Base-by-base conservation (phyloP, 2,113 vertebrate species). In the Penelope pileata region DNA sequence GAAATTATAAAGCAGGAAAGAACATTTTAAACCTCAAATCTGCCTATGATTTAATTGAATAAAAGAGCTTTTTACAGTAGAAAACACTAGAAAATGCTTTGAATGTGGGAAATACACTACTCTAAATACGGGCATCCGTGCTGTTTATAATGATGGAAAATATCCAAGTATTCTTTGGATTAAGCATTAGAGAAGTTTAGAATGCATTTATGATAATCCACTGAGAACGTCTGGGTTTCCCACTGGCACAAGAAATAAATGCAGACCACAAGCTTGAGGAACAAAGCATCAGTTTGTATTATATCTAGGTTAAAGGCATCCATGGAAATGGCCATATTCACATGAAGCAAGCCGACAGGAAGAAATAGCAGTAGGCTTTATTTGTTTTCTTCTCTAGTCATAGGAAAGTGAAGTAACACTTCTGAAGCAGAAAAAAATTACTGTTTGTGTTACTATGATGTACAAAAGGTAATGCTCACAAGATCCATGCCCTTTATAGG, bases 181-280 rank as follows among this genome's bases (percentile, higher is more conserved):
- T 91, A 86, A 73, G 47, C 32, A n/a, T 66, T 74, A 88, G 30
- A 86, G 45, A 30, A 83, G n/a, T 86, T 90, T 70, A 54, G 42
- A 74, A n/a, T 59, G 59, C 22, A 63, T 80, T 96, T 74, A 77
- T 67, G n/a, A 74, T 81, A 93, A 94, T 83, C 68, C 32, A 78
- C 30, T 66, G n/a, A 77, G 60, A 81, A 94, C 48, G 19, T 58
- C 75, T 66, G 30, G 21, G 32, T 95, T 80, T 96, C 85, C 45
- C 83, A 74, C 79, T 67, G 63, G 45, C 51, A 80, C 19, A 2
- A 90, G 93, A 86, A 85, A 76, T 40, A 90, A 95, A 80, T 32
- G 21, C 45, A 83, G 68, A 74, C 26, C 3, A 1, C 56, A 83
- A 4, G 6, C 30, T 81, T 32, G 27, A 70, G 18, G 79, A 91